These are phyloP conservation scores for Silurus meridionalis DNA, from an alignment of 2,113 vertebrate species.

Conservation along the genomic window DNA sequence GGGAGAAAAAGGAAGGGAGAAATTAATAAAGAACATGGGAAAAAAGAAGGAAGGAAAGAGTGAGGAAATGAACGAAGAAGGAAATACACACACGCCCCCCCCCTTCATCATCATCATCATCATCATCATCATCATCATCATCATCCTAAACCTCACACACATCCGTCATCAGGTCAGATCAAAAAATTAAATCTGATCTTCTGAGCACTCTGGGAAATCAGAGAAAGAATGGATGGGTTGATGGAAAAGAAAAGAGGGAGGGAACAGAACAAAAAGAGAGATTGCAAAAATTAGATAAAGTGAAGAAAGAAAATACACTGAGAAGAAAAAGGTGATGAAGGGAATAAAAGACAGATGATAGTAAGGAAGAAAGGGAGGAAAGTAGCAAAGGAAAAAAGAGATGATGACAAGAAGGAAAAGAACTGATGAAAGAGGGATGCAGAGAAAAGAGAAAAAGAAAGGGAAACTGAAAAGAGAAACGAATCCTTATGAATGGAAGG, in stretches of 20 bases:
- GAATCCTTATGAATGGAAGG: neutral
- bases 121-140: too few species aligned
- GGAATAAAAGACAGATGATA: too few species aligned
- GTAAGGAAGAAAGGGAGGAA: neutral
- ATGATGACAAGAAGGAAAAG: neutral
- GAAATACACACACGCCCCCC: neutral
- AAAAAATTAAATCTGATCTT: neutral
- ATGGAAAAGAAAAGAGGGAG: neutral
- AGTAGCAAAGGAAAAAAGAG: too few species aligned
- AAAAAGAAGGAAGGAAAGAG: neutral
- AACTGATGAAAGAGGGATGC: neutral
- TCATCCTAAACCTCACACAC: neutral
- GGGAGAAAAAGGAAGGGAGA: neutral
- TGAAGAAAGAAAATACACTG: neutral
- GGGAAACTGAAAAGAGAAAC: neutral
- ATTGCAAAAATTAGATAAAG: neutral
- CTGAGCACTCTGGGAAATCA: neutral
- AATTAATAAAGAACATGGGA: neutral
- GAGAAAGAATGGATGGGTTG: too few species aligned
- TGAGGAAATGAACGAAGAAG: neutral
- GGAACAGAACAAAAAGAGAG: neutral
- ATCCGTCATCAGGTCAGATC: neutral
- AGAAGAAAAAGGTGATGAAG: too few species aligned
- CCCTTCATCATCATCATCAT: too few species aligned
- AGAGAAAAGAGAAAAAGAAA: neutral